phyloP scores from a whole-genome alignment of 2,888 invertebrate species.

The Acheta domesticus region DNA sequence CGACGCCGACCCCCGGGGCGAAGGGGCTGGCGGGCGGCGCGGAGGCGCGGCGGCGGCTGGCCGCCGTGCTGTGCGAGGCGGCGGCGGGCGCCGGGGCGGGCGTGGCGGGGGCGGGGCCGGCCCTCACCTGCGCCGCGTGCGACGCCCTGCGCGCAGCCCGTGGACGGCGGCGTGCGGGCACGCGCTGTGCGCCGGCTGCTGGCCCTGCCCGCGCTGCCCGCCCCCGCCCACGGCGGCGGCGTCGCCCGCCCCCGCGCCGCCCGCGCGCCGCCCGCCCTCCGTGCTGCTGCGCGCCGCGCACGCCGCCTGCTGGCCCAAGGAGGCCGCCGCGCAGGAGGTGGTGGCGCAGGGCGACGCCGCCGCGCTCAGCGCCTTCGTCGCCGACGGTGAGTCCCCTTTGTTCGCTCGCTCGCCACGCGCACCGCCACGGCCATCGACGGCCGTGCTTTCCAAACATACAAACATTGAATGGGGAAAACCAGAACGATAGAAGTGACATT shows the following conservation, averaged over 20 bases:
- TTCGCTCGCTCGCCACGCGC: too few species aligned
- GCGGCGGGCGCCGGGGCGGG: not conserved
- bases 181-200: not conserved
- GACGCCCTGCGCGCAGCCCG: not conserved
- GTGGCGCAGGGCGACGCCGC: not conserved
- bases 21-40: not conserved
- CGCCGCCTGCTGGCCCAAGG: not conserved
- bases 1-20: not conserved
- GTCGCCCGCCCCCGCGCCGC: not conserved
- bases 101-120: not conserved
- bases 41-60: not conserved
- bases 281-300: not conserved
- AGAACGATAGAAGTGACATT: too few species aligned
- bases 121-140: not conserved
- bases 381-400: not conserved
- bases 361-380: not conserved
- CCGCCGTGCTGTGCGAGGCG: constrained; percentile 5
- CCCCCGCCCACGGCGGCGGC: not conserved
- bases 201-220: not conserved
- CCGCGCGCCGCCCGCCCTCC: not conserved
- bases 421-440: too few species aligned
- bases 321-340: not conserved
- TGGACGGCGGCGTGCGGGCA: not conserved
- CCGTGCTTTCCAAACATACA: too few species aligned
- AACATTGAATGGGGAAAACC: too few species aligned